Evolutionary conservation across 2,113 vertebrate genomes (phyloP).

Genomic region (Poeciliopsis occidentalis): DNA sequence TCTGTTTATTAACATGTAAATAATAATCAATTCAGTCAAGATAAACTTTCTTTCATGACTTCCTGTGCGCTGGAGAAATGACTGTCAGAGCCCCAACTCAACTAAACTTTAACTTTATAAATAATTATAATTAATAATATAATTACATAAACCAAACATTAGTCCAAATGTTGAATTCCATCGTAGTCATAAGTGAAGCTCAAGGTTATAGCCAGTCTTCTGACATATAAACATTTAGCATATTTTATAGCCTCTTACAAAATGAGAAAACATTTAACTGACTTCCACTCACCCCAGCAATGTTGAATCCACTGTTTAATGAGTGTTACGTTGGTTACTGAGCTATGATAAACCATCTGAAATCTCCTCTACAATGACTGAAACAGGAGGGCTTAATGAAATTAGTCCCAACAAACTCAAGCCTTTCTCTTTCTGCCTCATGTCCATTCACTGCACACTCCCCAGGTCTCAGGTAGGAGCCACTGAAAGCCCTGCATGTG

Average conservation of each 20-base stretch:
- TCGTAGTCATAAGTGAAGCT: too few relatives aligned
- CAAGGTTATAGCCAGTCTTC: not conserved
- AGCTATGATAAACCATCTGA: slow-evolving; percentile 36
- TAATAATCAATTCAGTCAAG: too few relatives aligned
- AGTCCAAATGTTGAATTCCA: too few relatives aligned
- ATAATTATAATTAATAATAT: too few relatives aligned
- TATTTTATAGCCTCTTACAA: not conserved
- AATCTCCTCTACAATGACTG: slow-evolving; percentile 48
- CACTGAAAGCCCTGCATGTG: slow-evolving; percentile 24
- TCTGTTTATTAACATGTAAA: too few relatives aligned
- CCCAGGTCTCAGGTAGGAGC: slow-evolving; percentile 27
- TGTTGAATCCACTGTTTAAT: not conserved
- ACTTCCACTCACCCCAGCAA: not conserved
- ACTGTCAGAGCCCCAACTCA: too few relatives aligned
- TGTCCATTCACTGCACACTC: slow-evolving; percentile 40
- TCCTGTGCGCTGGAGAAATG: too few relatives aligned
- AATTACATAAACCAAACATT: too few relatives aligned
- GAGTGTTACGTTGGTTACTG: slow-evolving; percentile 12
- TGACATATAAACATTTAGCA: not conserved
- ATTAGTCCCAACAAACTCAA: slow-evolving; percentile 60
- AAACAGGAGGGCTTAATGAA: slow-evolving; percentile 60
- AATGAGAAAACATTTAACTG: not conserved
- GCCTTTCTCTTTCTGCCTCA: slow-evolving; percentile 59
- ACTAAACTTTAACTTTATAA: too few relatives aligned
- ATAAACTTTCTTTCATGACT: too few relatives aligned